Base-by-base conservation (phyloP, 2,797 vertebrate genomes). In the Sebastes cheni region DNA sequence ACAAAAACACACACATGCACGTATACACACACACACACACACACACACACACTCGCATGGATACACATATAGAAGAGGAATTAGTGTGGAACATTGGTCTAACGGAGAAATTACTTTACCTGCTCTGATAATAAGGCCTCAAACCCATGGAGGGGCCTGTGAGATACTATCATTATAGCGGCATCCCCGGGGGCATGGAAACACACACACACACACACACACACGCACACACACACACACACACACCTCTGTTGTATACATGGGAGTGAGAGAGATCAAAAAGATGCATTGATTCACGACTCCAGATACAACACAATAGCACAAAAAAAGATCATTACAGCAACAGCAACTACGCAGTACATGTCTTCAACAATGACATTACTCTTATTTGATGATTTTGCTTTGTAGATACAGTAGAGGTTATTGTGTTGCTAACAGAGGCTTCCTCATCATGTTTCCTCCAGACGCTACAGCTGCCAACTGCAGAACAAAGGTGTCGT, bases 61-160 rank as follows among this genome's bases (percentile, higher is more conserved):
- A 82, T 54, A 80, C 88, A 90, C 85, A 90, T 46, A 81, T 64
- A 89, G 81, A 85, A 78, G 74, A 84, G 77, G 67, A 89, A 91
- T 90, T 89, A 89, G 82, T 80, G 89, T 96, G 96, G 96, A 97
- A 97, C 97, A 96, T 95, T 97, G 96, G 97, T 96, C 96, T 93
- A 95, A 96, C 95, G 96, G 96, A 88, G 87, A 97, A 98, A 98
- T 97, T 96, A 96, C 97, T 97, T 97, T 97, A 96, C 96, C 96
- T 97, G 96, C 96, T 96, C 97, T 94, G 96, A 98, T 97, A 97
- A 97, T 97, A 96, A 95, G 94, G 96, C 89, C 87, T 97, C 95
- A 97, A 97, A 97, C 96, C 97, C 97, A 96, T 96, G 96, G 95
- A 96, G 96, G 95, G 81, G 96, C 96, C 96, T 96, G 94, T 96